Evolutionary conservation across 2,797 vertebrate genomes (phyloP).

Genomic region (Chiloscyllium punctatum): DNA sequence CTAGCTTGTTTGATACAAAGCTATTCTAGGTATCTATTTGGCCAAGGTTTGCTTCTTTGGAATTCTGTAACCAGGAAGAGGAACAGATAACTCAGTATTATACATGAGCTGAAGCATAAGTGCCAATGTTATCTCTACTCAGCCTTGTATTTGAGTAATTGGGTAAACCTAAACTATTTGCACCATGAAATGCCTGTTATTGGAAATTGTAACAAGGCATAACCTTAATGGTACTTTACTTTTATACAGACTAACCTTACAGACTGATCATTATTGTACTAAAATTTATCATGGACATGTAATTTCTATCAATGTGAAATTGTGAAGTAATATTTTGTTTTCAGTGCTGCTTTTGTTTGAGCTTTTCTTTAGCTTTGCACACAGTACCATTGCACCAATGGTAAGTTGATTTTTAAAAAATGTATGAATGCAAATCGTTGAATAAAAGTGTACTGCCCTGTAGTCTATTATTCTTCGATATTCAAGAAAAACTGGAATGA

Average conservation of each 20-base stretch:
- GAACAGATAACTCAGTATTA: not conserved
- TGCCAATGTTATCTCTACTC: not conserved
- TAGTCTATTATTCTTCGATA: not conserved
- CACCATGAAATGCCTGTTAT: not conserved
- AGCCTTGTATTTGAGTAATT: not conserved
- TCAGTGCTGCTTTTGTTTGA: not conserved
- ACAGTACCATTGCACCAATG: not conserved
- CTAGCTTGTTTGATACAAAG: not conserved
- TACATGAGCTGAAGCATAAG: not conserved
- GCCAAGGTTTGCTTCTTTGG: not conserved
- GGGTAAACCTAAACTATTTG: not conserved
- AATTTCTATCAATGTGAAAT: not conserved
- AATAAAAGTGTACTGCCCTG: slow-evolving; percentile 1
- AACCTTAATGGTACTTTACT: not conserved
- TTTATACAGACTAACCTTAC: not conserved
- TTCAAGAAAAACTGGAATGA: not conserved
- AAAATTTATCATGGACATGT: not conserved
- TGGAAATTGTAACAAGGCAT: not conserved
- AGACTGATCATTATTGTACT: not conserved
- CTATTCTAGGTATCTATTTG: not conserved
- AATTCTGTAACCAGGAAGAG: not conserved
- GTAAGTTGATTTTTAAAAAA: not conserved
- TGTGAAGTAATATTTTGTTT: not conserved
- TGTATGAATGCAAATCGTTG: not conserved
- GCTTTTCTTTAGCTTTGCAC: not conserved